Percentiles rank a stretch among this genome's conserved stretches.
Evolutionary conservation across 2,797 vertebrate species (phyloP).

Genomic region (Pseudotriccus pelzelni): DNA sequence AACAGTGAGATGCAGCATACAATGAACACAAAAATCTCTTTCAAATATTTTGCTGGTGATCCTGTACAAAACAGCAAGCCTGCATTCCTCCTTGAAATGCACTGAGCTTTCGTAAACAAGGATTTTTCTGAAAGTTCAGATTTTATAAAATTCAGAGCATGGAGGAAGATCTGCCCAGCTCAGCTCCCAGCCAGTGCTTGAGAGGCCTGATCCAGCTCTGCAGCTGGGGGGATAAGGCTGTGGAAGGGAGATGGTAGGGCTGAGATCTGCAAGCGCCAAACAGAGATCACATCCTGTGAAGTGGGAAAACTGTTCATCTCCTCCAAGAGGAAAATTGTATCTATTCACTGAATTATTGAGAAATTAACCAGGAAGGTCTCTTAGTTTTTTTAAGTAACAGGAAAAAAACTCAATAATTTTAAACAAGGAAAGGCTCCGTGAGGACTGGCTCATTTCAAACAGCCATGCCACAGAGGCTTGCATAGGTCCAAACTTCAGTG

Average conservation of each 20-base stretch:
- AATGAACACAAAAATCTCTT: background rate
- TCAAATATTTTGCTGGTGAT: background rate
- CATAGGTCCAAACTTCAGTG: background rate
- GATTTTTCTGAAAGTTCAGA: background rate
- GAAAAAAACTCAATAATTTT: background rate
- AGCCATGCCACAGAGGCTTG: background rate
- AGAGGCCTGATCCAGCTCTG: background rate
- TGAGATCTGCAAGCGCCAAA: background rate
- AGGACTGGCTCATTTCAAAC: background rate
- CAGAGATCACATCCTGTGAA: background rate
- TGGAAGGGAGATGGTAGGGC: fast-evolving
- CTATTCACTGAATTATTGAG: background rate
- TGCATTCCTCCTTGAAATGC: background rate
- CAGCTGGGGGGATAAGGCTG: background rate
- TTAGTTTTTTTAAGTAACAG: background rate
- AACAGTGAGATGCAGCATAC: background rate
- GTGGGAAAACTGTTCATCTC: background rate
- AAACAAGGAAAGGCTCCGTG: background rate
- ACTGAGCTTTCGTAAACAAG: background rate
- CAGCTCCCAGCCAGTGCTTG: fast-evolving
- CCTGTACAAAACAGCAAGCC: background rate
- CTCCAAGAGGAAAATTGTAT: background rate
- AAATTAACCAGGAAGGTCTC: background rate
- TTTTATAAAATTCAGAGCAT: background rate
- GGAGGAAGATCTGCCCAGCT: background rate